phyloP scores from a whole-genome alignment of 2,797 vertebrate species.

The Oryzias dopingdopingensis region DNA sequence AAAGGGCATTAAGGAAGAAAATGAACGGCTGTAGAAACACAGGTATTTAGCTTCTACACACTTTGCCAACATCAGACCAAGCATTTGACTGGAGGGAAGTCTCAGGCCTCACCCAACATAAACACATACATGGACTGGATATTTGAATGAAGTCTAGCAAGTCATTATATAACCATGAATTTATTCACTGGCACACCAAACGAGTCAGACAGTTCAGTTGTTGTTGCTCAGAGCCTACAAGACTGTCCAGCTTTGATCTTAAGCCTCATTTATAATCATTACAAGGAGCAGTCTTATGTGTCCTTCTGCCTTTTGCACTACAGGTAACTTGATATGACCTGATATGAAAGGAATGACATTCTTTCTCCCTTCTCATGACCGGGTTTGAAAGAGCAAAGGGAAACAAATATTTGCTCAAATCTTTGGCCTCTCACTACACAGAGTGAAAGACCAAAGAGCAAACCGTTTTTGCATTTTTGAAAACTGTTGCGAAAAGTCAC shows the following conservation, averaged over 20 bases:
- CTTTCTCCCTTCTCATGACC: constrained; percentile 16
- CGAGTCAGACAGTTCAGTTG: constrained; percentile 21
- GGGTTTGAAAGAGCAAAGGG: constrained; percentile 1
- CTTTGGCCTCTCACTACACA: too few relatives aligned
- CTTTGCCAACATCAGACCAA: constrained; percentile 6
- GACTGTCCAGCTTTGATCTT: constrained; percentile 59
- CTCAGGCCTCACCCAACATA: too few relatives aligned
- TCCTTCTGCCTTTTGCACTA: constrained; percentile 48
- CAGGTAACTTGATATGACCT: constrained; percentile 53
- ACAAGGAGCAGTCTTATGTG: constrained; percentile 53
- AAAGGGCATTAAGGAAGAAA: constrained; percentile 1
- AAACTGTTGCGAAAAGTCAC: too few relatives aligned
- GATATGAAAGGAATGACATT: constrained; percentile 48
- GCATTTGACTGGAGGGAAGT: too few relatives aligned
- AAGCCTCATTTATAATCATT: constrained; percentile 47
- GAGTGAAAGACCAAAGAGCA: too few relatives aligned
- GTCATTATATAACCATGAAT: constrained; percentile 43
- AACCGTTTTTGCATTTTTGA: too few relatives aligned
- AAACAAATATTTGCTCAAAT: too few relatives aligned
- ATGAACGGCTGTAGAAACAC: neutral
- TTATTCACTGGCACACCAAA: constrained; percentile 40
- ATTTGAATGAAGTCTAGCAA: constrained; percentile 35
- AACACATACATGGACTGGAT: constrained; percentile 1
- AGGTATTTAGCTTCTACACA: neutral
- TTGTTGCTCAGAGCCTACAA: constrained; percentile 20